Conservation (phyloP, 2,113 vertebrate species). For the Himantopus leucocephalus region DNA sequence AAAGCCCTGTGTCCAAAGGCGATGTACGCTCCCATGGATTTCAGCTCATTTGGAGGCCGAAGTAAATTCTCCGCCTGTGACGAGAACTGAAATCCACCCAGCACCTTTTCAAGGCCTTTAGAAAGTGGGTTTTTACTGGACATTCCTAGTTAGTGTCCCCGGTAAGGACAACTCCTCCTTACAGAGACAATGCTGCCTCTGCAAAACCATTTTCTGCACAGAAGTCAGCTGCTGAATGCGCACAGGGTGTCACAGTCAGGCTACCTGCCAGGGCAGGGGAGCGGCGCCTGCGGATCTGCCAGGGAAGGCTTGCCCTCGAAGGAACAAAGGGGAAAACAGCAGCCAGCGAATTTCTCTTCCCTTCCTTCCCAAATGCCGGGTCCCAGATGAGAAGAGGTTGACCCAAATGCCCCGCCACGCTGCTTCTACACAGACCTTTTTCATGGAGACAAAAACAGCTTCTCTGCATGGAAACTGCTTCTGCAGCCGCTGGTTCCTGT, state of each 20-base stretch:
- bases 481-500: not conserved
- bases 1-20: not conserved
- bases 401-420: not conserved
- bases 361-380: not conserved
- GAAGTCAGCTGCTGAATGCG: not conserved
- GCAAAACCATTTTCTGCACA: not conserved
- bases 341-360: not conserved
- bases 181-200: not conserved
- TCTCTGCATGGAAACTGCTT: not conserved
- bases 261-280: not conserved
- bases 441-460: not conserved
- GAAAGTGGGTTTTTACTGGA: not conserved
- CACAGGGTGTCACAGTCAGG: not conserved
- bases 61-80: not conserved
- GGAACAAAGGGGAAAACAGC: not conserved
- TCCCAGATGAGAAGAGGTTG: not conserved
- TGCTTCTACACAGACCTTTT: not conserved
- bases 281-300: rapidly evolving
- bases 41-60: not conserved
- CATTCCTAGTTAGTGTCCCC: not conserved
- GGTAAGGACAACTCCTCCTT: not conserved
- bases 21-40: not conserved
- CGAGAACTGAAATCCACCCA: not conserved
- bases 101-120: not conserved
- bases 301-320: not conserved